Conservation (phyloP, 2,113 vertebrate species). For the Chaenocephalus aceratus region DNA sequence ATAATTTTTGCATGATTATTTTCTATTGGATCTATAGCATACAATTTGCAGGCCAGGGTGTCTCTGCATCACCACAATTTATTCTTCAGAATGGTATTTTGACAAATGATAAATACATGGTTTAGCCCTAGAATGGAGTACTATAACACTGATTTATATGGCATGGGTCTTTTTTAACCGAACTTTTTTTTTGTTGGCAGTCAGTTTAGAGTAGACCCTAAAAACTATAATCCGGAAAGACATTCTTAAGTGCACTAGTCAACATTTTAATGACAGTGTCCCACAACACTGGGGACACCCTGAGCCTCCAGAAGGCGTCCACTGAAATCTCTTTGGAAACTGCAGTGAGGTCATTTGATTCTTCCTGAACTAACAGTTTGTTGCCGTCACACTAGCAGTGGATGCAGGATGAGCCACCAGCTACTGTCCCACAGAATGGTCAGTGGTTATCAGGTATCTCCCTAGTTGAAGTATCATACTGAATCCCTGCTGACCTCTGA, state of each 20-base stretch:
- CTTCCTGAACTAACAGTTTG: not conserved
- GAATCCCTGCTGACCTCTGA: conserved; percentile 26
- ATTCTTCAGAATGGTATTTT: no score
- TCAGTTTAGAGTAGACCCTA: not conserved
- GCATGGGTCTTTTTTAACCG: not conserved
- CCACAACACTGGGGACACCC: not conserved
- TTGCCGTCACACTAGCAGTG: not conserved
- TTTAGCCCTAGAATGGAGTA: no score
- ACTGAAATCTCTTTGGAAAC: not conserved
- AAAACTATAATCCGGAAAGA: not conserved
- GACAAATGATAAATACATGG: no score
- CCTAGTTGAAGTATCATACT: not conserved
- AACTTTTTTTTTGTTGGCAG: not conserved
- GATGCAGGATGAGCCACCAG: not conserved
- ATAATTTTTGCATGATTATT: no score
- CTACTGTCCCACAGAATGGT: not conserved
- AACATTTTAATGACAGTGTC: not conserved
- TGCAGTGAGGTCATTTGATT: not conserved
- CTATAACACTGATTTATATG: not conserved
- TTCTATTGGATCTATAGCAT: no score
- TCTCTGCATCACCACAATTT: no score
- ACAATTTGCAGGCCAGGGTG: no score
- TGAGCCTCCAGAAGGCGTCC: not conserved
- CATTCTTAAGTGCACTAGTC: not conserved
- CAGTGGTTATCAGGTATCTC: conserved; percentile 8